These are phyloP conservation scores for Platorchestia sp. DNA, from an alignment of 1,140 invertebrate genomes.

Conservation along the genomic window DNA sequence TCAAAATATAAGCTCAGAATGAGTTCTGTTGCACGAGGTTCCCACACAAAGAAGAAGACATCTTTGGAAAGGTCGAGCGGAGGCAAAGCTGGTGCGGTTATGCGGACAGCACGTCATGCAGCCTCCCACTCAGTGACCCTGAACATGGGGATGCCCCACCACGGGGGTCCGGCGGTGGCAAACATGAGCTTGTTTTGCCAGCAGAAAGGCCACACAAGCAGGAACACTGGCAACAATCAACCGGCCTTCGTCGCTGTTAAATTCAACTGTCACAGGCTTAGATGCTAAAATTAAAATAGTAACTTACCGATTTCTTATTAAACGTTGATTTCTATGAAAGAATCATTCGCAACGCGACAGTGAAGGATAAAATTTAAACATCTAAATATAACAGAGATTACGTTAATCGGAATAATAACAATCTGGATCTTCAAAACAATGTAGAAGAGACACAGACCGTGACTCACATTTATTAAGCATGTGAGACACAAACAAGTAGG, in stretches of 20 bases:
- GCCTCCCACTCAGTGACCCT: constrained; percentile 3
- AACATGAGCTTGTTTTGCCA: neutral
- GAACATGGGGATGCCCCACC: neutral
- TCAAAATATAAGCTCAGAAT: neutral
- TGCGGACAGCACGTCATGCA: neutral
- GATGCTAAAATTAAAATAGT: neutral
- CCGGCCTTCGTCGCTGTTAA: neutral
- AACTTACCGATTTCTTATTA: neutral
- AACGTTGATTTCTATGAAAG: neutral
- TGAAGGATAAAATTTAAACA: no score
- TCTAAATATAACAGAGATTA: no score
- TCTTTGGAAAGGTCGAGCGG: neutral
- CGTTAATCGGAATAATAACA: no score
- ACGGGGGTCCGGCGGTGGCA: neutral
- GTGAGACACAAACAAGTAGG: neutral
- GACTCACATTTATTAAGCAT: neutral
- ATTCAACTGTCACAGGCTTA: neutral
- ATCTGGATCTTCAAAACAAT: neutral
- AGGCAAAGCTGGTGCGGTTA: neutral
- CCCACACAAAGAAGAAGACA: neutral
- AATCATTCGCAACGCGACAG: neutral
- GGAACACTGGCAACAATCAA: neutral
- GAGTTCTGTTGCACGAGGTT: neutral
- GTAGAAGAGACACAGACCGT: neutral
- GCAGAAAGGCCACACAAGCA: neutral